Evolutionary conservation across 2,888 invertebrate species (phyloP).

Genomic region (Elmis aenea): DNA sequence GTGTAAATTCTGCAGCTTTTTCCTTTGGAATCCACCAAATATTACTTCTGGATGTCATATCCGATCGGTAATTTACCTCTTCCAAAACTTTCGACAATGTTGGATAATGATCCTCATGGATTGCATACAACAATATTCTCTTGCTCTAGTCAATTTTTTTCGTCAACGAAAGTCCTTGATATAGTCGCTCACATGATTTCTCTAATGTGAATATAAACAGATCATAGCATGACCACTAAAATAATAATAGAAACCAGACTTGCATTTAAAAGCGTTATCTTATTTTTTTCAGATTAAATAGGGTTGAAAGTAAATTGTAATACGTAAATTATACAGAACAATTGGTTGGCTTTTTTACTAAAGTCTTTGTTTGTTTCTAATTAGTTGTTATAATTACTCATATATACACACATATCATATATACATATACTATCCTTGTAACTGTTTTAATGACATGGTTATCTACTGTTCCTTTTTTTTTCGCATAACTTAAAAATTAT

Average conservation of each 20-base stretch:
- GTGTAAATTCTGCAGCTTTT: constrained; percentile 13
- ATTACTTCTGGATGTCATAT: constrained; percentile 5
- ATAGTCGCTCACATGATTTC: constrained; percentile 16
- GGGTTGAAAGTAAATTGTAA: too few relatives aligned
- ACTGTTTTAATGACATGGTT: too few relatives aligned
- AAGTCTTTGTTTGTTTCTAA: too few relatives aligned
- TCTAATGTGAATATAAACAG: constrained; percentile 25
- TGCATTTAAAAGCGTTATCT: too few relatives aligned
- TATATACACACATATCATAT: too few relatives aligned
- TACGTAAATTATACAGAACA: too few relatives aligned
- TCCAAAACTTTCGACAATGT: constrained; percentile 2
- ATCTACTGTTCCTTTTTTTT: too few relatives aligned
- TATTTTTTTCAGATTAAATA: too few relatives aligned
- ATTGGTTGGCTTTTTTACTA: too few relatives aligned
- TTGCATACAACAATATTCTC: constrained; percentile 3
- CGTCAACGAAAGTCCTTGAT: constrained; percentile 12
- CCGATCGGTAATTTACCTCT: constrained; percentile 4
- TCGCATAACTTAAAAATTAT: neutral
- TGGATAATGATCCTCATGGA: constrained; percentile 4
- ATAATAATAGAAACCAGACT: neutral
- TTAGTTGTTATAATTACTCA: too few relatives aligned
- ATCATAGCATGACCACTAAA: constrained; percentile 8
- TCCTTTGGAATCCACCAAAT: constrained; percentile 16
- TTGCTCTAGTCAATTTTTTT: constrained; percentile 8
- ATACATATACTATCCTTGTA: too few relatives aligned